phyloP scores from a whole-genome alignment of 92 coral and sea anemone species.

The Epizoanthus rinbou region DNA sequence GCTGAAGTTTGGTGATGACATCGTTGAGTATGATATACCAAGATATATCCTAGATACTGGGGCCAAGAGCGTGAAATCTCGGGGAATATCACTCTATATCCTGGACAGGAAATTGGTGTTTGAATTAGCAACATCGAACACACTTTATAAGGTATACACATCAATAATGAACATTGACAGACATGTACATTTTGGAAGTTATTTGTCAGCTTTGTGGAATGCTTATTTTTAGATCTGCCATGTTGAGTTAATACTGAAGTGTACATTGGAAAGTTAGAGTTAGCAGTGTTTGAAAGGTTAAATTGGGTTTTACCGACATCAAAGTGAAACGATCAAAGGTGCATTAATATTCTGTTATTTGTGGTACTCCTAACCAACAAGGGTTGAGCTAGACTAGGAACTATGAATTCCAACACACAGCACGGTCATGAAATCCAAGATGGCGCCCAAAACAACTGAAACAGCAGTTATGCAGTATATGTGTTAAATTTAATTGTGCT shows the following conservation, averaged over 20 bases:
- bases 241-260: neutral
- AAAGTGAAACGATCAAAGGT: too few relatives aligned
- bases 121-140: slow-evolving; percentile 77
- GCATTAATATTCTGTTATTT: too few relatives aligned
- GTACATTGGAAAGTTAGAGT: neutral
- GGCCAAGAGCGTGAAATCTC: slow-evolving; percentile 69
- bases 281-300: neutral
- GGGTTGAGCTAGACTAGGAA: too few relatives aligned
- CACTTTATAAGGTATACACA: slow-evolving; percentile 83
- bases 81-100: slow-evolving; percentile 89
- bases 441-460: too few relatives aligned
- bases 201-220: neutral
- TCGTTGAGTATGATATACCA: slow-evolving; percentile 64
- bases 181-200: neutral
- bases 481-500: too few relatives aligned
- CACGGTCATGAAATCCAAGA: too few relatives aligned
- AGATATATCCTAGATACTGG: slow-evolving; percentile 89
- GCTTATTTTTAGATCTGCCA: neutral
- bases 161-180: neutral
- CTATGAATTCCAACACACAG: too few relatives aligned
- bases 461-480: too few relatives aligned
- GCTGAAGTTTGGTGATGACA: slow-evolving; percentile 70
- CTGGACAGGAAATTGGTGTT: slow-evolving; percentile 76
- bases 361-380: too few relatives aligned
- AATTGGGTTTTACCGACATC: neutral